A percentile compares a stretch with the other conserved stretches of the same genome.
Conservation (phyloP, 2,888 invertebrate genomes). For the Eupsilia transversa region DNA sequence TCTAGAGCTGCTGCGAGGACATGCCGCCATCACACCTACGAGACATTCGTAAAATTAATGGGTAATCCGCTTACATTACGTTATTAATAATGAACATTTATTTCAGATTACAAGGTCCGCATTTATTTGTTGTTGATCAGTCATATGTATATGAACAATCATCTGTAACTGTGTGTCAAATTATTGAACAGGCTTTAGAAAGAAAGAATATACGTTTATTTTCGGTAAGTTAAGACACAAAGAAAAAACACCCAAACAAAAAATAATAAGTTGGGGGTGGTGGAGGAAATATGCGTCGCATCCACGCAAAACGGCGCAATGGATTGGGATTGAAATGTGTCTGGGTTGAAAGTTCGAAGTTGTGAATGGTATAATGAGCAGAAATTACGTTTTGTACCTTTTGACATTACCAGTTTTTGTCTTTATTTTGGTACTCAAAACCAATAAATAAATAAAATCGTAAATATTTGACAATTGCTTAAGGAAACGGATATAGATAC, state of each 20-base stretch:
- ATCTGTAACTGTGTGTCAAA: not conserved
- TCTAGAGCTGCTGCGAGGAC: conserved; percentile 43
- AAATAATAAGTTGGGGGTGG: too few relatives aligned
- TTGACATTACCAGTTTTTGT: not conserved
- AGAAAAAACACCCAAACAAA: too few relatives aligned
- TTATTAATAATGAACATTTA: conserved; percentile 11
- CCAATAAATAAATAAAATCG: conserved; percentile 23
- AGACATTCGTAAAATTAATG: conserved; percentile 43
- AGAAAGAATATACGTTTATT: too few relatives aligned
- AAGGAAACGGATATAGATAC: conserved; percentile 71
- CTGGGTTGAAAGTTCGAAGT: not conserved
- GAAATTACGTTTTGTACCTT: not conserved
- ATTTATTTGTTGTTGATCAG: not conserved
- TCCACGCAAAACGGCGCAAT: too few relatives aligned
- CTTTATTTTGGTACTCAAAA: not conserved
- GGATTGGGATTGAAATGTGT: not conserved
- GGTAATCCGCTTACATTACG: conserved; percentile 7
- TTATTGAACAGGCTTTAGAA: not conserved
- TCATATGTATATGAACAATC: not conserved
- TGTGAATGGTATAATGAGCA: not conserved
- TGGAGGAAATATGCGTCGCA: too few relatives aligned
- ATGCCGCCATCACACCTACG: conserved; percentile 48
- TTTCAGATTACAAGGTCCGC: not conserved
- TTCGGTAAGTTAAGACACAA: too few relatives aligned
- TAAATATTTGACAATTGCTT: conserved; percentile 13